Percentiles rank a stretch among this genome's conserved stretches.
phyloP scores from a whole-genome alignment of 2,113 vertebrate genomes.

The Mungos mungo region DNA sequence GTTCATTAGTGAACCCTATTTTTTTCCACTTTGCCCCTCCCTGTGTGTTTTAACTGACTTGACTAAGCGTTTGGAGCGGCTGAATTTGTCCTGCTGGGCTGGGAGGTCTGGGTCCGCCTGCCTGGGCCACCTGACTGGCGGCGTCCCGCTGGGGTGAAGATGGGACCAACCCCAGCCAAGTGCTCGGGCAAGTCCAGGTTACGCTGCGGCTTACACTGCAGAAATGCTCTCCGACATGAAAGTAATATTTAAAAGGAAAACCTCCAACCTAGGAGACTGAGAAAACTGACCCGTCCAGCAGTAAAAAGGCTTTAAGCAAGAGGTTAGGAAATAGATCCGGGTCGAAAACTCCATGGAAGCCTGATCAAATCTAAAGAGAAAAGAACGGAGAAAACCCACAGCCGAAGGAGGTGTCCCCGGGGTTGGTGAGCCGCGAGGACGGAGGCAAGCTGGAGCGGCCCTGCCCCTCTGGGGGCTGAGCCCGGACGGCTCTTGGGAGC shows the following conservation, averaged over 20 bases:
- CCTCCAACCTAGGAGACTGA: background rate
- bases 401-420: background rate
- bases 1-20: background rate
- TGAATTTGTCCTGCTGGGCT: background rate
- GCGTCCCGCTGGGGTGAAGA: background rate
- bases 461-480: background rate
- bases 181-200: background rate
- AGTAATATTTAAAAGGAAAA: background rate
- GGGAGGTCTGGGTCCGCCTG: background rate
- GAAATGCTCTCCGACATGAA: background rate
- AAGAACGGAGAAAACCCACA: background rate
- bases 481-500: background rate
- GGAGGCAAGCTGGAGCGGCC: background rate
- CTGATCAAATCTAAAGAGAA: background rate
- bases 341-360: background rate
- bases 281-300: background rate
- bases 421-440: background rate
- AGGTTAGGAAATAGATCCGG: background rate
- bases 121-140: background rate
- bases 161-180: background rate
- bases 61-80: background rate
- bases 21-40: background rate
- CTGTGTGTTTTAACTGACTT: background rate
- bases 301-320: background rate
- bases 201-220: background rate